Evolutionary conservation across 2,113 vertebrate species (phyloP).

Genomic region (Phrynosoma blainvillii): DNA sequence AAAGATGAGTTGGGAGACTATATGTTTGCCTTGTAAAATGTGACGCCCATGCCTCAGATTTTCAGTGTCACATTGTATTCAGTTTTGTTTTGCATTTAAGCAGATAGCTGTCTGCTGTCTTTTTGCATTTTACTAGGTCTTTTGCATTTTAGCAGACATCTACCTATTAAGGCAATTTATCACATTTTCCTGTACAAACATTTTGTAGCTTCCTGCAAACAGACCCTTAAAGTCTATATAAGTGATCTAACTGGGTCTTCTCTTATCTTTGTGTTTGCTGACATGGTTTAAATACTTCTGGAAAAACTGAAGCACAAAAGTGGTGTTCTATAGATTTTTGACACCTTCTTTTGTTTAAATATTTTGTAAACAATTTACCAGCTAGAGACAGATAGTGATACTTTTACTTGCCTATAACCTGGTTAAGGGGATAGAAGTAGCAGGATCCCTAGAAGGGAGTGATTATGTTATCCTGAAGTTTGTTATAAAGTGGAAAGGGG

Average conservation of each 20-base stretch:
- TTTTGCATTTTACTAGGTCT: neutral
- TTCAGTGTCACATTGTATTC: neutral
- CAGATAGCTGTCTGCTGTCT: neutral
- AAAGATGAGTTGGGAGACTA: neutral
- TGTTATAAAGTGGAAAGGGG: no score
- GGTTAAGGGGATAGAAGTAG: no score
- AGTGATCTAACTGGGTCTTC: neutral
- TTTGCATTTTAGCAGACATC: neutral
- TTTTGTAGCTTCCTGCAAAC: neutral
- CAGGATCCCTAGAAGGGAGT: no score
- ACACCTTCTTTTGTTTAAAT: neutral
- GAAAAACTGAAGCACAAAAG: neutral
- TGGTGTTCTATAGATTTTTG: neutral
- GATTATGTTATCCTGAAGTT: no score
- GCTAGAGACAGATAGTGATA: neutral
- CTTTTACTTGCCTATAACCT: no score
- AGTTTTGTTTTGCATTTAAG: neutral
- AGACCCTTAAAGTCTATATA: neutral
- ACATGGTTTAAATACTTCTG: neutral
- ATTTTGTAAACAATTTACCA: neutral
- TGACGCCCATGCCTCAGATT: neutral
- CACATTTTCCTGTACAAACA: neutral
- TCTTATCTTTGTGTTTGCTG: neutral
- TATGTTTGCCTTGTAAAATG: neutral
- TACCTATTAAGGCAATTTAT: neutral